Percentiles rank a stretch among this genome's conserved stretches.
Evolutionary conservation across 1,140 invertebrate species (phyloP).

Genomic region (Trichonephila inaurata): DNA sequence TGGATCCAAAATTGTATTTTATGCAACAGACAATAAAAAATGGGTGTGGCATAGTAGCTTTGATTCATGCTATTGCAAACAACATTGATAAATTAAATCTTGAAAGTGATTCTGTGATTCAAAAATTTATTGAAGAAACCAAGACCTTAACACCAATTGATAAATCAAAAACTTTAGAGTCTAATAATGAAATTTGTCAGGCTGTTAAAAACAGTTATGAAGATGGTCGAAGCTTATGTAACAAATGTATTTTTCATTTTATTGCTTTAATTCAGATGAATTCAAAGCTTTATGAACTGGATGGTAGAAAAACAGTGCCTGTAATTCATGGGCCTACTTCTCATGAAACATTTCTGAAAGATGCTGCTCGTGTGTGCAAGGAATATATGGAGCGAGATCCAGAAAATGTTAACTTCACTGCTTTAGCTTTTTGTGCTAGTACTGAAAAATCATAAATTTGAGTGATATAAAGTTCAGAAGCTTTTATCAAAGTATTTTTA

Average conservation of each 20-base stretch:
- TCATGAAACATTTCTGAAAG: constrained; percentile 84
- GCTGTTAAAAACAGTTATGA: constrained; percentile 89
- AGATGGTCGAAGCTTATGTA: constrained; percentile 83
- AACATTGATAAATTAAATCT: constrained; percentile 81
- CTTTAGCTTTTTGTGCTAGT: constrained; percentile 79
- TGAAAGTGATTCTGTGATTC: constrained; percentile 86
- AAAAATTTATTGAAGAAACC: constrained; percentile 89
- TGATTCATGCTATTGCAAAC: constrained; percentile 89
- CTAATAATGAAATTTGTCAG: constrained; percentile 84
- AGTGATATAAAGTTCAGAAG: neutral
- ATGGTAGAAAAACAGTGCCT: constrained; percentile 88
- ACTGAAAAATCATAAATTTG: neutral
- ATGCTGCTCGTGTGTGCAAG: constrained; percentile 89
- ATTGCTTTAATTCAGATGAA: constrained; percentile 92
- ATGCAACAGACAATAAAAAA: constrained; percentile 96
- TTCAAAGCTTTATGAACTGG: constrained; percentile 93
- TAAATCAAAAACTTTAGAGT: constrained; percentile 87
- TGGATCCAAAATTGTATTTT: constrained; percentile 87
- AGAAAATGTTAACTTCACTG: constrained; percentile 90
- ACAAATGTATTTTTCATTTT: constrained; percentile 92
- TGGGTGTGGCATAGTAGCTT: constrained; percentile 96
- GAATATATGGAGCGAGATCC: constrained; percentile 92
- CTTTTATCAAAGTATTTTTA: too few species aligned
- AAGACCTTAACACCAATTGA: constrained; percentile 86
- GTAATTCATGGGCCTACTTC: constrained; percentile 85